phyloP scores from a whole-genome alignment of 2,113 vertebrate species.

The Gorsachius goisagi region DNA sequence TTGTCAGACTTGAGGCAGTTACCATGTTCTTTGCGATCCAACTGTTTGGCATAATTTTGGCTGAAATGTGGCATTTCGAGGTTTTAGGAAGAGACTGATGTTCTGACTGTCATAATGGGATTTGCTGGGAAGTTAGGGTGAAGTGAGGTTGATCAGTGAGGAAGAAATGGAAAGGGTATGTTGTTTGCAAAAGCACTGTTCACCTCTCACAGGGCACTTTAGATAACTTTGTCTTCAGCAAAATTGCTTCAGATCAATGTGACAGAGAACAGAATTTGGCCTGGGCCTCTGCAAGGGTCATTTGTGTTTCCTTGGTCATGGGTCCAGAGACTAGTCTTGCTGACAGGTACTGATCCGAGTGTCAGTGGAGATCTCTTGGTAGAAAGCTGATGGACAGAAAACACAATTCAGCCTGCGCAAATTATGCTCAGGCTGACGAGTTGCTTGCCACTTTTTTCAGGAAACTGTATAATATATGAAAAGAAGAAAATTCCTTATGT shows the following conservation, averaged over 20 bases:
- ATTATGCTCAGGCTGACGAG: neutral
- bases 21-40: neutral
- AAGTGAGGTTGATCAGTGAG: neutral
- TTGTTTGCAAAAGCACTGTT: neutral
- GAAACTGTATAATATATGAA: constrained; percentile 36
- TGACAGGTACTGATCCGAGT: neutral
- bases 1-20: neutral
- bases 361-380: neutral
- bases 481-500: constrained; percentile 39
- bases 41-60: constrained; percentile 30
- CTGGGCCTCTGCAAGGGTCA: neutral
- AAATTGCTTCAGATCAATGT: neutral
- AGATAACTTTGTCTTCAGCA: neutral
- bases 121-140: constrained; percentile 24
- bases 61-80: neutral
- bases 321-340: neutral
- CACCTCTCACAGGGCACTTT: neutral
- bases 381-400: neutral
- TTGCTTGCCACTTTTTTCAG: constrained; percentile 51
- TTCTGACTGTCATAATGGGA: neutral
- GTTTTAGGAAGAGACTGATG: constrained; percentile 6
- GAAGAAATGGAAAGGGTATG: neutral
- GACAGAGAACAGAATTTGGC: neutral
- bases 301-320: neutral
- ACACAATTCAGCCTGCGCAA: neutral